Conservation (phyloP, 2,113 vertebrate genomes). For the Muscicapa adusta region DNA sequence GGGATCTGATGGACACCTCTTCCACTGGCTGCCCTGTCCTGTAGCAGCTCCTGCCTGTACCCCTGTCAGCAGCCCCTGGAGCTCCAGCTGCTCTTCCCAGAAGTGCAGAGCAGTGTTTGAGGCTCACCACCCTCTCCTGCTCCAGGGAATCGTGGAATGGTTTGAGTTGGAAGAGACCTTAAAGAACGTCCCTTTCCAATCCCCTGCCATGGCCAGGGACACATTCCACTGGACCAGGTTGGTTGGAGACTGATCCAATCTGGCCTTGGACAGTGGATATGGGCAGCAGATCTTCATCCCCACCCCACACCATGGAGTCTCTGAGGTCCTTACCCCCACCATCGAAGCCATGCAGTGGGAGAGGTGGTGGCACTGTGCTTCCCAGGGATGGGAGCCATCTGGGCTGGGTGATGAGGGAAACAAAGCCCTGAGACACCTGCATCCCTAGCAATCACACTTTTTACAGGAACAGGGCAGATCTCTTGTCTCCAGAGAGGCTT, state of each 20-base stretch:
- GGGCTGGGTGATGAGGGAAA: accelerated
- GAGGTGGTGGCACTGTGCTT: background rate
- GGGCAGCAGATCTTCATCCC: background rate
- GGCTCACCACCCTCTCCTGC: background rate
- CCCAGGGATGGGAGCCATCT: background rate
- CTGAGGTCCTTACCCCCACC: background rate
- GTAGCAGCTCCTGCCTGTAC: background rate
- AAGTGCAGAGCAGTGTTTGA: background rate
- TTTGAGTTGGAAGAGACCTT: background rate
- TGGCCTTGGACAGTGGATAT: background rate
- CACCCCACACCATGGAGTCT: background rate
- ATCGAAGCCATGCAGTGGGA: accelerated
- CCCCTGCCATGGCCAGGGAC: background rate
- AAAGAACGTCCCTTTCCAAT: background rate
- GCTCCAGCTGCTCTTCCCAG: background rate
- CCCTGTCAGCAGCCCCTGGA: background rate
- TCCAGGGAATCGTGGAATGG: background rate
- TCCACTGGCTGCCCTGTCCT: background rate
- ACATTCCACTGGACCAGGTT: background rate
- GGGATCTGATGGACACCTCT: background rate
- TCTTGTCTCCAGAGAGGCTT: background rate
- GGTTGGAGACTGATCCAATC: background rate
- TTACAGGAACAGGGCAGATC: background rate
- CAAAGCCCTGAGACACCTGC: background rate
- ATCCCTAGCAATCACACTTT: accelerated